Percentiles rank a stretch among this genome's conserved stretches.
These are phyloP conservation scores for Aphidius colemani DNA, from an alignment of 2,888 invertebrate species.

Conservation along the genomic window DNA sequence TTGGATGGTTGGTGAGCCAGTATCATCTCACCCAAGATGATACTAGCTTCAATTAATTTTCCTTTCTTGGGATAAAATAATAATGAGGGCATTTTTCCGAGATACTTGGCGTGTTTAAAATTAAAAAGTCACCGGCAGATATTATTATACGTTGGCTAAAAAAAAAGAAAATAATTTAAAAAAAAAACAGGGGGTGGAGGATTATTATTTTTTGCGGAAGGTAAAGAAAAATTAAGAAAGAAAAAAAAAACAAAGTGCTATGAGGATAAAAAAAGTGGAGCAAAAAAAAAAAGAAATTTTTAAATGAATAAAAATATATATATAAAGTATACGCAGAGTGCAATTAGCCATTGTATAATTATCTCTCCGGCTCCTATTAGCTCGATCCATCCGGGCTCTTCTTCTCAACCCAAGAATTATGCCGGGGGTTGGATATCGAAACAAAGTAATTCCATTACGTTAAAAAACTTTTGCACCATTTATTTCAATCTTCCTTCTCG, in stretches of 20 bases:
- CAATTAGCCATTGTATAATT: slow-evolving; percentile 51
- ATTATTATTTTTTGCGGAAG: slow-evolving; percentile 6
- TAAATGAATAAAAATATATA: too few species aligned
- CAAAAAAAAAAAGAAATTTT: not conserved
- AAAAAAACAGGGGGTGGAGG: not conserved
- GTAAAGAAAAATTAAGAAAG: slow-evolving; percentile 18
- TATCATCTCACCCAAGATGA: too few species aligned
- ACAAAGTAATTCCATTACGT: slow-evolving; percentile 40
- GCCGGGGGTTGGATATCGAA: slow-evolving; percentile 32
- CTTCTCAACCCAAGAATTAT: slow-evolving; percentile 13
- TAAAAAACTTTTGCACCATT: slow-evolving; percentile 40
- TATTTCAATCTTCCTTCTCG: slow-evolving; percentile 39
- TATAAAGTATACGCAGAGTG: slow-evolving; percentile 24
- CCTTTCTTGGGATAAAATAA: not conserved
- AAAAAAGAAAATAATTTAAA: not conserved
- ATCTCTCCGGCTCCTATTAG: slow-evolving; percentile 37
- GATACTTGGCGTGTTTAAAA: slow-evolving; percentile 15
- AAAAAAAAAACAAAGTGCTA: slow-evolving; percentile 12
- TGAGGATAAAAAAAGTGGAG: slow-evolving; percentile 23
- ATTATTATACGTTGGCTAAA: slow-evolving; percentile 17
- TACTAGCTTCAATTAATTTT: slow-evolving; percentile 6
- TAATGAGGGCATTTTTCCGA: slow-evolving; percentile 5
- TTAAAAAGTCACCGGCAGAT: slow-evolving; percentile 18
- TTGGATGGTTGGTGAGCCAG: too few species aligned
- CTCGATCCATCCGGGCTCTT: slow-evolving; percentile 21